A percentile compares a stretch with the other conserved stretches of the same genome.
These are phyloP conservation scores for Phymorhynchus buccinoides DNA, from an alignment of 1,140 invertebrate genomes.

Conservation along the genomic window DNA sequence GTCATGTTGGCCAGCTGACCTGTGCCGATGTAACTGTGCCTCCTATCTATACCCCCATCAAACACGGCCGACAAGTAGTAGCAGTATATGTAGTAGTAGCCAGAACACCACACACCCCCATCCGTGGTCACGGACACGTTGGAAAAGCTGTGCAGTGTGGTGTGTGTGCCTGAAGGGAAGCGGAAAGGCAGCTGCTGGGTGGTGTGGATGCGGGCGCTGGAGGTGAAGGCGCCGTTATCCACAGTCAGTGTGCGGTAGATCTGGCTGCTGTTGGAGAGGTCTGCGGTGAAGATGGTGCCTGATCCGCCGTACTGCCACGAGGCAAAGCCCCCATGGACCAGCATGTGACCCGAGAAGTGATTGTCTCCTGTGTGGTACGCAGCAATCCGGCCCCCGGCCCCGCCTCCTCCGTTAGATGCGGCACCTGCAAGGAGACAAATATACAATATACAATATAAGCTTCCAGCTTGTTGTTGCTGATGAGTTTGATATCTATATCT, in stretches of 20 bases:
- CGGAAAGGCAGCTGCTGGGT: conserved; percentile 50
- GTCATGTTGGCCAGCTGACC: background rate
- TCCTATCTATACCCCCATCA: background rate
- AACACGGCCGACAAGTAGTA: conserved; percentile 1
- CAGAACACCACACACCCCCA: conserved; percentile 29
- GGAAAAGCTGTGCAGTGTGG: conserved; percentile 39
- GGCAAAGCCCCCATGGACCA: conserved; percentile 59
- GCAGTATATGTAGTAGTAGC: background rate
- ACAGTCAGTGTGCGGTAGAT: conserved; percentile 46
- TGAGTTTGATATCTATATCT: no score
- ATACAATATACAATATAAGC: no score
- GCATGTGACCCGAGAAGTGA: conserved; percentile 57
- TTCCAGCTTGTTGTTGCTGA: no score
- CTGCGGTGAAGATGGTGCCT: conserved; percentile 60
- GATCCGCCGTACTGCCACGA: conserved; percentile 54
- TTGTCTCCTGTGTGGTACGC: conserved; percentile 57
- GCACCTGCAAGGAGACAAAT: conserved; percentile 38
- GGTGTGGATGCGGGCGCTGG: conserved; percentile 52
- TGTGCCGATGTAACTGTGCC: conserved; percentile 21
- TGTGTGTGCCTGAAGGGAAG: background rate
- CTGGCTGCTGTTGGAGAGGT: conserved; percentile 39
- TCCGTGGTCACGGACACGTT: conserved; percentile 45
- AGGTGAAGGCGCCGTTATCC: conserved; percentile 52
- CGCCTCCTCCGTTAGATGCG: conserved; percentile 55
- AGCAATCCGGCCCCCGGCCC: conserved; percentile 62